Conservation (phyloP, 2,888 invertebrate genomes). For the Pollenia labialis region DNA sequence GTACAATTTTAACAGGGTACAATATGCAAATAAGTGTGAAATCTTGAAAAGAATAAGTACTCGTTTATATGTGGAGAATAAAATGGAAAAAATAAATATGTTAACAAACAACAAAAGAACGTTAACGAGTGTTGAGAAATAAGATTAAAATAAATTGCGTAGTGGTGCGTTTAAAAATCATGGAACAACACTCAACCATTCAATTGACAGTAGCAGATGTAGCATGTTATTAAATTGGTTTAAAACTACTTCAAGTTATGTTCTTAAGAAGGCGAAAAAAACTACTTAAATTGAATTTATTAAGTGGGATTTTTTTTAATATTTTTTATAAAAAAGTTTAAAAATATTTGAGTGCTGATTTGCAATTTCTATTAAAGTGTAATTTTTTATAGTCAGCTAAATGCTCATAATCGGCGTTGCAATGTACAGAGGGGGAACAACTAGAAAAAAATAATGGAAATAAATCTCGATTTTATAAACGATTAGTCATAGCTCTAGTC, state of each 20-base stretch:
- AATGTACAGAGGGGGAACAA: too few species aligned
- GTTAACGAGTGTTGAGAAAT: slow-evolving; percentile 63
- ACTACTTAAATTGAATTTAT: too few species aligned
- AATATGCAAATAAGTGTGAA: slow-evolving; percentile 53
- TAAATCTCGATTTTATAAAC: too few species aligned
- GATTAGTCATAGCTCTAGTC: too few species aligned
- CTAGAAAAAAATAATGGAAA: too few species aligned
- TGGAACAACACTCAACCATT: slow-evolving; percentile 9
- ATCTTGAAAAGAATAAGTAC: slow-evolving; percentile 5
- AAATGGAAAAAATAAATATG: slow-evolving; percentile 13
- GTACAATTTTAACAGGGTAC: slow-evolving; percentile 35
- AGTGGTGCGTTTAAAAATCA: neutral
- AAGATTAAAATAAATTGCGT: slow-evolving; percentile 53
- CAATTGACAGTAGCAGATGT: neutral
- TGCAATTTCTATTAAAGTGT: too few species aligned
- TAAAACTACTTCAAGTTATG: neutral
- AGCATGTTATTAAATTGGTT: slow-evolving; percentile 16
- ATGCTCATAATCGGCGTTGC: too few species aligned
- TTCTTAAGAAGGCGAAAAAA: too few species aligned
- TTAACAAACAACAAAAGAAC: slow-evolving; percentile 50
- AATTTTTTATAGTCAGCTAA: too few species aligned
- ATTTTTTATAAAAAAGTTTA: too few species aligned
- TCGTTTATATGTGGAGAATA: neutral
- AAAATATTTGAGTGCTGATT: too few species aligned
- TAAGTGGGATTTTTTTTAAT: too few species aligned